phyloP scores from a whole-genome alignment of 2,888 invertebrate species.

The Amphimallon solstitiale region DNA sequence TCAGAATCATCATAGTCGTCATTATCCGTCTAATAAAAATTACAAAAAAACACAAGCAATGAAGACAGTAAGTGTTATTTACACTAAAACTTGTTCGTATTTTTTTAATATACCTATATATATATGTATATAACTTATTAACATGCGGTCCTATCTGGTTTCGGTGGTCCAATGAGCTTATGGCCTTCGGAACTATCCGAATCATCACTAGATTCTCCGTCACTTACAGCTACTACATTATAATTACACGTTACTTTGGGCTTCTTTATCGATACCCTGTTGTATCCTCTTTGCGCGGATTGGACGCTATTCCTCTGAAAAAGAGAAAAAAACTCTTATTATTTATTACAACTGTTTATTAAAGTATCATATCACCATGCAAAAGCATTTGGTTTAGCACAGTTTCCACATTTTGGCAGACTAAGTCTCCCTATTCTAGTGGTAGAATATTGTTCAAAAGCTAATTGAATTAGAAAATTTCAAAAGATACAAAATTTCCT shows the following conservation, averaged over 20 bases:
- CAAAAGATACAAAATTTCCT: too few relatives aligned
- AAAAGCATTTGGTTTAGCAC: too few relatives aligned
- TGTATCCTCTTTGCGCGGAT: constrained; percentile 58
- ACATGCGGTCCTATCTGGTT: constrained; percentile 60
- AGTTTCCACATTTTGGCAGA: too few relatives aligned
- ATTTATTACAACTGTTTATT: too few relatives aligned
- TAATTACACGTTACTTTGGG: constrained; percentile 64
- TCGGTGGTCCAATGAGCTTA: constrained; percentile 54
- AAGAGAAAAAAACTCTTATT: constrained; percentile 33
- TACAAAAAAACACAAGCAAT: constrained; percentile 55
- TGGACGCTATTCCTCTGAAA: constrained; percentile 59
- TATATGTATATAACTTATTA: constrained; percentile 43
- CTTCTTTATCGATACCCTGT: constrained; percentile 63
- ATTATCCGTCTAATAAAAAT: constrained; percentile 40
- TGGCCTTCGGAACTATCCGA: constrained; percentile 60
- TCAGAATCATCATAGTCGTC: constrained; percentile 3
- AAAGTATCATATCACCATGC: too few relatives aligned
- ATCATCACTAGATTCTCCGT: constrained; percentile 61
- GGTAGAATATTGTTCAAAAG: too few relatives aligned
- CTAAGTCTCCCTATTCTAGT: too few relatives aligned
- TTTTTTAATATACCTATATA: background rate
- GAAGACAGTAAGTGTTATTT: constrained; percentile 57
- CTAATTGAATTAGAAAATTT: too few relatives aligned
- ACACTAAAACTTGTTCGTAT: constrained; percentile 40
- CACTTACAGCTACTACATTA: constrained; percentile 62